These are phyloP conservation scores for Tenthredo livida DNA, from an alignment of 2,888 invertebrate genomes.

Conservation along the genomic window DNA sequence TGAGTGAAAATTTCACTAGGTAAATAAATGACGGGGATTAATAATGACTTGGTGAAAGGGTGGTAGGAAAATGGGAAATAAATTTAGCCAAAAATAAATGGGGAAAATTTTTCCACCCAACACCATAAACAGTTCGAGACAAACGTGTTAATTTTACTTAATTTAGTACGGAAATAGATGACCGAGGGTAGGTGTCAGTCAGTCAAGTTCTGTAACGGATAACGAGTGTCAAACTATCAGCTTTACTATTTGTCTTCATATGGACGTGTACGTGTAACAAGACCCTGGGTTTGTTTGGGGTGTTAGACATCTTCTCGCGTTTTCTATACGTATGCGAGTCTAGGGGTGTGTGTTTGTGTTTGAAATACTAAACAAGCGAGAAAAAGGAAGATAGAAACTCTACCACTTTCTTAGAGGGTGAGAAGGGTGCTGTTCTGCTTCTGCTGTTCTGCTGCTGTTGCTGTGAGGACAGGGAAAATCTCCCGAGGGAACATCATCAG, in stretches of 20 bases:
- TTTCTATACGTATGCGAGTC: background rate
- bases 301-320: background rate
- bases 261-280: slow-evolving; percentile 48
- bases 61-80: background rate
- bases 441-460: slow-evolving; percentile 28
- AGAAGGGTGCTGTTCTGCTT: slow-evolving; percentile 40
- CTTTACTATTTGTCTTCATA: slow-evolving; percentile 72
- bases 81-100: background rate
- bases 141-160: slow-evolving; percentile 65
- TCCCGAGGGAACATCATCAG: slow-evolving; percentile 75
- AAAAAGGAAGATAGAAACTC: background rate
- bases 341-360: slow-evolving; percentile 53
- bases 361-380: slow-evolving; percentile 58
- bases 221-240: slow-evolving; percentile 57
- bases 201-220: slow-evolving; percentile 46
- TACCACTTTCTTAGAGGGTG: slow-evolving; percentile 30
- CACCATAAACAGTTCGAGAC: background rate
- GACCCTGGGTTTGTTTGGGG: background rate
- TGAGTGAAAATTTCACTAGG: background rate
- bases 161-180: slow-evolving; percentile 57
- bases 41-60: background rate
- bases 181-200: slow-evolving; percentile 57
- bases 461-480: slow-evolving; percentile 54
- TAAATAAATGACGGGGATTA: background rate
- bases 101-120: background rate